Evolutionary conservation across 2,888 invertebrate genomes (phyloP), one percentile per base, ranked within the genome.

Genomic region (Iphiclides podalirius): DNA sequence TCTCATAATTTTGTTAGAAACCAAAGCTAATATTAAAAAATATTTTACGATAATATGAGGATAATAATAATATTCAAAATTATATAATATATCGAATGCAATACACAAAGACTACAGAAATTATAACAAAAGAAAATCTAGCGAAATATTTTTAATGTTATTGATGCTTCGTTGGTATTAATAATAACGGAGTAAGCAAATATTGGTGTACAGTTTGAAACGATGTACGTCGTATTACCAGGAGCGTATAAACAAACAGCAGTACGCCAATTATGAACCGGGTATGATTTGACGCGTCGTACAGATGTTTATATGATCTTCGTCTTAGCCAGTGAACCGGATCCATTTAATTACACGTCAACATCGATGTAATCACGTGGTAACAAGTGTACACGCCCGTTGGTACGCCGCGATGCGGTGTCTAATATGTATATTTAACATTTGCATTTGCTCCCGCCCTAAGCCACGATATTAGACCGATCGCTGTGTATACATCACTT

Each of bases 351-450:
- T 39, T 39, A 26, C 9, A 26, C 8, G 26, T 26, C 20, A 20
- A 23, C 13, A 38, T 23, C 20, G 4, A 23, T 38, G 11, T 38
- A 38, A 38, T 38, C 38, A 38, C 38, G 38, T 12, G 37, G n/a
- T 36, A 36, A 36, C 36, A 11, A 13, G 9, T 14, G 36, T 35
- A 35, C 7, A 33, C 33, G 33, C n/a, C 12, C 11, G 33, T 12
- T 35, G n/a, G n/a, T n/a, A n/a, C n/a, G 14, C 15, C 16, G 36
- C 14, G 6, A 36, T 11, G 12, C 31, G 31, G 31, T 11, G 11
- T 31, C 1, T 31, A 6, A 31, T 31, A 31, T 31, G 31, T 31
- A 31, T 11, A 12, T 31, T 8, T 31, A 11, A 6, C 11, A 12
- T 31, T 31, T 31, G 11, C n/a, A 12, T 31, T n/a, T 11, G 11